Conservation (phyloP, 2,113 vertebrate genomes). For the Pongo pygmaeus region DNA sequence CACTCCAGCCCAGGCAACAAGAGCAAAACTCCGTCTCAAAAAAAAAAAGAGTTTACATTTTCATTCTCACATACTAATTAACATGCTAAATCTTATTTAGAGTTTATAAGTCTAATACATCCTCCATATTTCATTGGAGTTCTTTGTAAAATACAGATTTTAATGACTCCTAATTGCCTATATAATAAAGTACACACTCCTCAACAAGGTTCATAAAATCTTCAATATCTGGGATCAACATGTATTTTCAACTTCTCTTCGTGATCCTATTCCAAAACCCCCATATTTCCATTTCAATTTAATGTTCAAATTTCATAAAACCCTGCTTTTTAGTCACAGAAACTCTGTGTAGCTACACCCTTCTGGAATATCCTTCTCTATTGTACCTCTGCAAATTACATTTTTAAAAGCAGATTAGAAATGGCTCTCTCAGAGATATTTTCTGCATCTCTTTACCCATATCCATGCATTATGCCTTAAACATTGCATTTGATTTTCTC, state of each 20-base stretch:
- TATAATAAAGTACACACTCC: background rate
- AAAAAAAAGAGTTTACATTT: background rate
- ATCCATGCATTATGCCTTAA: background rate
- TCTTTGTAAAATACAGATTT: background rate
- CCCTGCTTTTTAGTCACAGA: background rate
- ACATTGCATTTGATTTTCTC: background rate
- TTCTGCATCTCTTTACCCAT: background rate
- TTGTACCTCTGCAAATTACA: background rate
- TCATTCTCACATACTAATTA: background rate
- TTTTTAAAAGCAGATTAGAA: background rate
- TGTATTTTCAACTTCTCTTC: background rate
- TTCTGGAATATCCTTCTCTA: background rate
- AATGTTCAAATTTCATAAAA: background rate
- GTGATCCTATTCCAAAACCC: background rate
- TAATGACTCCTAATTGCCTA: background rate
- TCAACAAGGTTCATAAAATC: background rate
- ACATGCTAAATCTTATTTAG: background rate
- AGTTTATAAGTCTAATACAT: background rate
- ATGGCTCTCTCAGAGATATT: background rate
- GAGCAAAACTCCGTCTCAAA: no score
- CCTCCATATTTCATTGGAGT: background rate
- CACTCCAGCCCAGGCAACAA: no score
- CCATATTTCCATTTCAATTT: background rate
- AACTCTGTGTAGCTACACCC: background rate
- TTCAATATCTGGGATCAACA: background rate